Evolutionary conservation across 2,888 invertebrate species (phyloP), one percentile per base, ranked within the genome.

Genomic region (Rugalucina vietnamica): DNA sequence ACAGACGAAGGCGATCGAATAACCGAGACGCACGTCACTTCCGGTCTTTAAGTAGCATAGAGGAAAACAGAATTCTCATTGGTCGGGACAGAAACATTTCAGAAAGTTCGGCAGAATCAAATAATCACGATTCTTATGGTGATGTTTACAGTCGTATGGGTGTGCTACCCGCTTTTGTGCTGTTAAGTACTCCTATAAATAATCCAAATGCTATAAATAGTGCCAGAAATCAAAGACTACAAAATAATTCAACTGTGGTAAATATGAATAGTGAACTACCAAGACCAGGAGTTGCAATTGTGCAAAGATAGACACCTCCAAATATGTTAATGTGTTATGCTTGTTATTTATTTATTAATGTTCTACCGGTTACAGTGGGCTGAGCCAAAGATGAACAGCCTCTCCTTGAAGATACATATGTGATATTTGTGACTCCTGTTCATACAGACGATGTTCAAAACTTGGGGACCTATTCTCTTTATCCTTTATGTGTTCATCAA

Each of bases 101-200:
- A 3, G 65, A 65, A 65, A 65, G 65, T 34, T 65, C 65, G 10
- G 18, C 65, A 34, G 65, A 65, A 65, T 65, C 65, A 34, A 65
- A 65, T 34, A 29, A 60, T 60, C 10, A 12, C 24, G 8, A 10
- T 24, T 34, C 65, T 1, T 65, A 34, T 18, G 34, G 12, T 34
- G 65, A 65, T 34, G 65, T 65, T 65, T 65, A 65, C 24, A 34
- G 65, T 34, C 32, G 65, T 21, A 65, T 65, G 34, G 65, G 65
- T 18, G 65, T 65, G 5, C 21, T 65, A 4, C 65, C 65, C 5
- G 65, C 34, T 2, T 65, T 34, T 18, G 34, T 65, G 1, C 21
- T 65, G 34, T 18, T 65, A 34, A 65, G 34, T 65, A 65, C 65
- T 5, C 65, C 65, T 34, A 29, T 65, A 34, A 65, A 65, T 34